These are phyloP conservation scores for Drosophila robusta DNA, from an alignment of 2,888 invertebrate species.

Conservation along the genomic window DNA sequence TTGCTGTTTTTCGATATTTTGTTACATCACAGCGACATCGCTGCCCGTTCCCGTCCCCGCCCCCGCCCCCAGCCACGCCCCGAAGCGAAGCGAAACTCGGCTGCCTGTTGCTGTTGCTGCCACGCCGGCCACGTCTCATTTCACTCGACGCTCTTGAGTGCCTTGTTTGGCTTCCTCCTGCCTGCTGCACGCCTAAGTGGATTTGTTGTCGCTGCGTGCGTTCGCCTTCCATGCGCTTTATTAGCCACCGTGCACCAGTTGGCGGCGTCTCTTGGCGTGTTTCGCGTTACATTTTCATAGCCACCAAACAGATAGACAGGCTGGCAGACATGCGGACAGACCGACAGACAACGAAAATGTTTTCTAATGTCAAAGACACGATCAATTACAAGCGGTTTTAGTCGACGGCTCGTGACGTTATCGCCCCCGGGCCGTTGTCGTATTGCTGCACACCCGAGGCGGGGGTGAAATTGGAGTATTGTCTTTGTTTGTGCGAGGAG, in stretches of 20 bases:
- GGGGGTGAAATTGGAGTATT: constrained; percentile 10
- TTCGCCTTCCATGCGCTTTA: constrained; percentile 70
- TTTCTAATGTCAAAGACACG: constrained; percentile 77
- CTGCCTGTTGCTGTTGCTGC: constrained; percentile 12
- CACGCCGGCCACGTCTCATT: constrained; percentile 49
- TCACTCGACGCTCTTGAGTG: constrained; percentile 50
- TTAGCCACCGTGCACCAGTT: constrained; percentile 76
- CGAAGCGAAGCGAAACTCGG: not conserved
- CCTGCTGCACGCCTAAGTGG: constrained; percentile 77
- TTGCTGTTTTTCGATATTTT: not conserved
- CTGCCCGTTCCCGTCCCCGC: not conserved
- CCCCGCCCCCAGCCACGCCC: not conserved
- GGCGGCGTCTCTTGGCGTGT: constrained; percentile 63
- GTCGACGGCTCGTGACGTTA: constrained; percentile 60
- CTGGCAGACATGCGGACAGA: constrained; percentile 1
- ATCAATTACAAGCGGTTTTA: constrained; percentile 75
- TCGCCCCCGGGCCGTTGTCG: constrained; percentile 16
- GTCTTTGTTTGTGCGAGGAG: constrained; percentile 1
- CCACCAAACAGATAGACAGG: constrained; percentile 19
- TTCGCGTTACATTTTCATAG: constrained; percentile 55
- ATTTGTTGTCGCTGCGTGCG: constrained; percentile 71
- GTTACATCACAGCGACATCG: not conserved
- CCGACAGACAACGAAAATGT: constrained; percentile 41
- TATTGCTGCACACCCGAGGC: constrained; percentile 1
- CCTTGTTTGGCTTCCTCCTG: constrained; percentile 67